Evolutionary conservation across 2,797 vertebrate species (phyloP), one percentile per base, ranked within the genome.

Genomic region (Lepilemur septentrionalis): DNA sequence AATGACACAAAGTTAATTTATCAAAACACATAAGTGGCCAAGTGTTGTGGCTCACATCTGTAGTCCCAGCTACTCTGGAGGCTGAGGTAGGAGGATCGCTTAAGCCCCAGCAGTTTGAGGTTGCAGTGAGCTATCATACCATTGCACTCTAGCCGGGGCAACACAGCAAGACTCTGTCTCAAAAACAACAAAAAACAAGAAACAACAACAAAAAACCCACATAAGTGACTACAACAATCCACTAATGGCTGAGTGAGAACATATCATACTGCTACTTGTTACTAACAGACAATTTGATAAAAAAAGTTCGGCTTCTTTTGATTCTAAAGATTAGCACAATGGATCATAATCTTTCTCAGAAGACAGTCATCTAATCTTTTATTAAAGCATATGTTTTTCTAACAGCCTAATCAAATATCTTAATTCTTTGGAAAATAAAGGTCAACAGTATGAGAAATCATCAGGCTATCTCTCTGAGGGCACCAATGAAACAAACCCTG

Each of bases 1-100:
- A 94, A 55, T 65, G 85, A 94, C 43, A 93, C 61, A 91, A 94
- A 92, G 70, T 80, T 79, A 73, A 94, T 75, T 91, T 70, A 83
- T 32, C 25, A 78, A 89, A 94, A 91, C 82, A 48, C 43, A 41
- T 61, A 79, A 92, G 22, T 72, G 20, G 80, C 17, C 32, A 9
- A 15, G 32, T 65, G 32, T n/a, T 17, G 32, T n/a, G 32, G 32
- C 32, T 65, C 63, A 65, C 32, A n/a, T 32, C 32, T 65, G 32
- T 65, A 17, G 14, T 65, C 63, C 30, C 32, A 65, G 63, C 32
- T 65, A 65, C 15, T 65, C 63, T 17, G 14, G 15, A 65, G 63
- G 63, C 63, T 65, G 32, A 65, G 63, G 32, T 15, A 65, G 15
- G 61, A 65, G 32, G 61, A 65, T n/a, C 2, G 32, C 30, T n/a